These are phyloP conservation scores for Melanotaenia duboulayi DNA, from an alignment of 2,113 vertebrate genomes.

Conservation along the genomic window DNA sequence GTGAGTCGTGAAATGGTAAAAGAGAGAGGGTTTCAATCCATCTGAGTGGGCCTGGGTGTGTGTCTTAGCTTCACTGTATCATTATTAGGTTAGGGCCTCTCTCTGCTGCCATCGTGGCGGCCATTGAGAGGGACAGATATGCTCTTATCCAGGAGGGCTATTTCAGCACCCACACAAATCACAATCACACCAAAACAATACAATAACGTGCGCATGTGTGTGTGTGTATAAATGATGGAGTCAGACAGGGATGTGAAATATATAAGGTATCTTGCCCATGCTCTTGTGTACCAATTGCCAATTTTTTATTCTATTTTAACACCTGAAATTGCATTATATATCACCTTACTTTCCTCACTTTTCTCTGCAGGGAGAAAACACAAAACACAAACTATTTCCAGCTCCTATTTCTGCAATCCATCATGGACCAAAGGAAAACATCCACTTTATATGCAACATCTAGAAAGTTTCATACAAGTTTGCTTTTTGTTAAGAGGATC, in stretches of 20 bases:
- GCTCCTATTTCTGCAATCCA: constrained; percentile 17
- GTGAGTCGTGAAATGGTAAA: constrained; percentile 20
- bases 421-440: constrained; percentile 26
- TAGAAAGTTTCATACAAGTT: constrained; percentile 5
- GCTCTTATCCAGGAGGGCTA: constrained; percentile 74
- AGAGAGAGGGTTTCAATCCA: constrained; percentile 30
- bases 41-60: constrained; percentile 38
- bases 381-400: constrained; percentile 18
- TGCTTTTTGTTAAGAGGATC: constrained; percentile 7
- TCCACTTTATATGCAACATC: constrained; percentile 37
- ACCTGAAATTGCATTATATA: constrained; percentile 51
- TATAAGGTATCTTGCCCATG: constrained; percentile 38
- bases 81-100: constrained; percentile 77
- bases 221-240: not conserved
- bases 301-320: constrained; percentile 46
- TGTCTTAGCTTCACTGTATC: constrained; percentile 55
- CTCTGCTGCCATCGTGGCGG: constrained; percentile 66
- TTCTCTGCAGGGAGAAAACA: constrained; percentile 13
- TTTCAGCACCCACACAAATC: constrained; percentile 75
- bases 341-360: constrained; percentile 24
- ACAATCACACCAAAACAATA: constrained; percentile 70
- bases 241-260: constrained; percentile 31
- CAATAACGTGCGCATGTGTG: constrained; percentile 25
- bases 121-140: constrained; percentile 74
- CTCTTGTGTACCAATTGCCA: constrained; percentile 17